Conservation (phyloP, 2,113 vertebrate species). For the Ammodytes marinus region DNA sequence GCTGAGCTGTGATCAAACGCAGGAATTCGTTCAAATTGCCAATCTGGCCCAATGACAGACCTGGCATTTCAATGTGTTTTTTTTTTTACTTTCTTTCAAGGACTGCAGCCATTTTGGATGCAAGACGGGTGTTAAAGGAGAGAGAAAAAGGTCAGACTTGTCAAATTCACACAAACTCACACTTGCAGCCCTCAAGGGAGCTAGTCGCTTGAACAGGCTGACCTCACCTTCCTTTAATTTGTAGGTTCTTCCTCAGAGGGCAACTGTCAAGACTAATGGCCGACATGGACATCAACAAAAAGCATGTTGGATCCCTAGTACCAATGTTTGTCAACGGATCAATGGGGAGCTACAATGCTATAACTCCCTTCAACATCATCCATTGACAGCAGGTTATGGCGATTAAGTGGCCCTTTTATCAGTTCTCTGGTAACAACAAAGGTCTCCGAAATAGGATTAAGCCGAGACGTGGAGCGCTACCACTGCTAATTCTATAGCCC, state of each 20-base stretch:
- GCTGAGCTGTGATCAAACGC: constrained; percentile 49
- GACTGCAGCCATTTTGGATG: not conserved
- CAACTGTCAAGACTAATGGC: constrained; percentile 47
- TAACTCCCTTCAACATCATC: constrained; percentile 38
- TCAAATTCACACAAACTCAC: constrained; percentile 34
- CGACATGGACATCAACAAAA: constrained; percentile 27
- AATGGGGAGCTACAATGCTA: constrained; percentile 26
- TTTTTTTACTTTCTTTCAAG: not conserved
- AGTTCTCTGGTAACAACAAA: constrained; percentile 66
- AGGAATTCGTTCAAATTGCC: constrained; percentile 41
- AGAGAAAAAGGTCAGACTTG: constrained; percentile 48
- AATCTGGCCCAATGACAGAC: constrained; percentile 38
- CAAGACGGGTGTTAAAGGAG: not conserved
- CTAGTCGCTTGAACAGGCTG: constrained; percentile 4
- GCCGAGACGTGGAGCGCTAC: constrained; percentile 60
- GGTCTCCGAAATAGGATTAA: constrained; percentile 72
- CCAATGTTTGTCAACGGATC: constrained; percentile 30
- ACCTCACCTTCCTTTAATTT: constrained; percentile 33
- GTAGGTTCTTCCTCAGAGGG: not conserved
- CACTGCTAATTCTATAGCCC: constrained; percentile 63
- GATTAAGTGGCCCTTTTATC: constrained; percentile 65
- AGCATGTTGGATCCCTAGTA: constrained; percentile 5
- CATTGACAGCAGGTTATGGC: constrained; percentile 52
- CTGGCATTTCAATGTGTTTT: constrained; percentile 20
- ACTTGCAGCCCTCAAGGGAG: constrained; percentile 1